Evolutionary conservation across 2,888 invertebrate genomes (phyloP).

Genomic region (Chymomyza caudatula): DNA sequence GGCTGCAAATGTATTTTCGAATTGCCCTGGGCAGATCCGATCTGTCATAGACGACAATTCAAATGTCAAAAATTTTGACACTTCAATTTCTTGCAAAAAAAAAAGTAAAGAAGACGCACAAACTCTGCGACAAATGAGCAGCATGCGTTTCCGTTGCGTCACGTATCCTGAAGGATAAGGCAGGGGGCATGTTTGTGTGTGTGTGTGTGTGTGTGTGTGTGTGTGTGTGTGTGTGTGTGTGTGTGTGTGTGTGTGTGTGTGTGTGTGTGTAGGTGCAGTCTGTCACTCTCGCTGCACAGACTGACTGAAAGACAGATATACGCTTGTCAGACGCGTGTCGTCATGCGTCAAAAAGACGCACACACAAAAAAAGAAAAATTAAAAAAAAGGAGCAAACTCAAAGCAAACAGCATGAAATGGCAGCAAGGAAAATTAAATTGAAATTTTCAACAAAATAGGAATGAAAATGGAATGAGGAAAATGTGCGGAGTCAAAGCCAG

Average conservation of each 20-base stretch:
- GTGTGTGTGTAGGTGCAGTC: not conserved
- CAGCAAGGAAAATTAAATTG: conserved; percentile 68
- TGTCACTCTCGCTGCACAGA: not conserved
- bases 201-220: not conserved
- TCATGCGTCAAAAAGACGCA: conserved; percentile 61
- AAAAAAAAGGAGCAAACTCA: conserved; percentile 49
- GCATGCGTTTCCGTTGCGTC: conserved; percentile 36
- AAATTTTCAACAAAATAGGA: conserved; percentile 64
- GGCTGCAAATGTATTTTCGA: not conserved
- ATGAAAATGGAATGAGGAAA: not conserved
- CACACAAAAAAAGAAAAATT: conserved; percentile 11
- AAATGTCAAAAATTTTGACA: conserved; percentile 78
- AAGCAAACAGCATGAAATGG: conserved; percentile 66
- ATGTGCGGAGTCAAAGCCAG: not conserved
- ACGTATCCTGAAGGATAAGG: not conserved
- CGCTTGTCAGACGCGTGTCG: conserved; percentile 62
- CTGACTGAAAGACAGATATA: not conserved
- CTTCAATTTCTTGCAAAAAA: conserved; percentile 72
- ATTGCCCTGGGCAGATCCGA: not conserved
- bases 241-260: not conserved
- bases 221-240: not conserved
- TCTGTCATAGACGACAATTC: conserved; percentile 45
- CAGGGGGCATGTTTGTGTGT: not conserved
- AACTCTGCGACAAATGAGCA: conserved; percentile 31
- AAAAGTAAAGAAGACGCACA: conserved; percentile 25